Evolutionary conservation across 23 tunicate genomes (phyloP).

Genomic region (Ascidia mentula): DNA sequence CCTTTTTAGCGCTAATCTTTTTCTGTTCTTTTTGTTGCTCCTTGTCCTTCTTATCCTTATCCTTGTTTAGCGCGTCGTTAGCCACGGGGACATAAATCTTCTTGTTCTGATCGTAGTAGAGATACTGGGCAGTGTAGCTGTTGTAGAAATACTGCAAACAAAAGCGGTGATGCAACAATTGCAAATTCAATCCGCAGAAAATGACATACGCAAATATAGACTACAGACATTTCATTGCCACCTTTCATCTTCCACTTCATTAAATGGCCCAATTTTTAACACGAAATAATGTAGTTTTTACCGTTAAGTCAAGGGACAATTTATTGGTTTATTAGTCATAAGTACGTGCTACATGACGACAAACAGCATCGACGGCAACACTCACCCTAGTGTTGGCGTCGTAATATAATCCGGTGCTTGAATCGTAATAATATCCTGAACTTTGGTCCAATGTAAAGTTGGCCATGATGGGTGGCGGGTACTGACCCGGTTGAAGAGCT

Average conservation of each 20-base stretch:
- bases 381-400: conserved; percentile 77
- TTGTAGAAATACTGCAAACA: conserved; percentile 90
- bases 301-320: too few relatives aligned
- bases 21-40: conserved; percentile 48
- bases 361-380: too few relatives aligned
- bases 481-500: conserved; percentile 43
- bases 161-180: conserved; percentile 4
- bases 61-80: conserved; percentile 22
- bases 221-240: too few relatives aligned
- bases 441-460: conserved; percentile 77
- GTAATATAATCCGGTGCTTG: conserved; percentile 70
- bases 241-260: too few relatives aligned
- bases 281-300: too few relatives aligned
- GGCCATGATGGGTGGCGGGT: conserved; percentile 75
- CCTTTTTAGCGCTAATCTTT: conserved; percentile 76
- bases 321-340: too few relatives aligned
- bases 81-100: conserved; percentile 58
- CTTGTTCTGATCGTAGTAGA: conserved; percentile 83
- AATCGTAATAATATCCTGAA: conserved; percentile 85
- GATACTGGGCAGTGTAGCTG: conserved; percentile 64
- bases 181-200: too few relatives aligned
- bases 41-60: conserved; percentile 38
- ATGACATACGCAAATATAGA: too few relatives aligned
- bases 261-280: too few relatives aligned
- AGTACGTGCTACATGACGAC: too few relatives aligned